Percentiles rank a stretch among this genome's conserved stretches.
Conservation (phyloP, 2,888 invertebrate species). For the Eumerus sabulonum region DNA sequence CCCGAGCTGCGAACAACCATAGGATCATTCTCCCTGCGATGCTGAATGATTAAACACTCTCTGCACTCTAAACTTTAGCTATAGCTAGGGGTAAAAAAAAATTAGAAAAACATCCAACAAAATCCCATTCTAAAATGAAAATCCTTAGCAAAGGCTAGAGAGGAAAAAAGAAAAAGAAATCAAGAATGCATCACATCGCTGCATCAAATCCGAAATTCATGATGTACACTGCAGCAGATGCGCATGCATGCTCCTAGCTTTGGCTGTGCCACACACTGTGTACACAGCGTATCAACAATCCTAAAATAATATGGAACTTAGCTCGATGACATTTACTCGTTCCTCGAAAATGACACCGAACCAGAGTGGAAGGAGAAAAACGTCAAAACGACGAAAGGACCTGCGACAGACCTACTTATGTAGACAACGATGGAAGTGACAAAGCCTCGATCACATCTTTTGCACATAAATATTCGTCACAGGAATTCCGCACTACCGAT, state of each 20-base stretch:
- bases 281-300: slow-evolving; percentile 28
- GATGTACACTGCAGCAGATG: slow-evolving; percentile 24
- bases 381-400: too few species aligned
- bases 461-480: slow-evolving; percentile 26
- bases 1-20: too few species aligned
- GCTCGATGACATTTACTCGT: slow-evolving; percentile 21
- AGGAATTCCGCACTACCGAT: slow-evolving; percentile 16
- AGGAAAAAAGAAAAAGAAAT: background rate
- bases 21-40: too few species aligned
- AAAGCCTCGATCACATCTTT: slow-evolving; percentile 2
- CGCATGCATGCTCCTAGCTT: slow-evolving; percentile 11
- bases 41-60: too few species aligned
- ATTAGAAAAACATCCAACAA: too few species aligned
- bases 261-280: slow-evolving; percentile 5
- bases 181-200: slow-evolving; percentile 9
- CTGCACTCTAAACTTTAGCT: too few species aligned
- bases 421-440: background rate
- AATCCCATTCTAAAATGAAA: background rate
- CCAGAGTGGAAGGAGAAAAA: too few species aligned
- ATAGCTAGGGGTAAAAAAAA: too few species aligned
- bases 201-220: slow-evolving; percentile 38
- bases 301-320: slow-evolving; percentile 36
- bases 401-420: slow-evolving; percentile 18
- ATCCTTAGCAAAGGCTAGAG: background rate
- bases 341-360: too few species aligned